phyloP scores from a whole-genome alignment of 2,113 vertebrate species.

The Megaceryle maxima region DNA sequence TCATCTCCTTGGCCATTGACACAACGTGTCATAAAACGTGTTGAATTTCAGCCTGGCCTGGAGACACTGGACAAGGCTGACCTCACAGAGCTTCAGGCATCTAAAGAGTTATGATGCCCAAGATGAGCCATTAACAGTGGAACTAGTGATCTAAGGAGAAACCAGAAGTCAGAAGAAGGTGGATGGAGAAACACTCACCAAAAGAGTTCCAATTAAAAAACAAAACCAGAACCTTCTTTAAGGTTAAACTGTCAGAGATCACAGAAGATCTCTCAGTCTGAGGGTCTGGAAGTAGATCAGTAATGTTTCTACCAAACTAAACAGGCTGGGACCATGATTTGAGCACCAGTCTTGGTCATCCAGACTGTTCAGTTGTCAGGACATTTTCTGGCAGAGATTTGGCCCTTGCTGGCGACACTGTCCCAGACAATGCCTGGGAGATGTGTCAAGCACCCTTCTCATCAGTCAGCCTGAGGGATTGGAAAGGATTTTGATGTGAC shows the following conservation, averaged over 20 bases:
- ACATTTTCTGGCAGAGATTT: not conserved
- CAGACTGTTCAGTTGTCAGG: not conserved
- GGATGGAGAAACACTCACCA: not conserved
- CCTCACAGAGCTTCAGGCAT: not conserved
- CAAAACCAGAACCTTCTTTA: not conserved
- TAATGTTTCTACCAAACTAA: not conserved
- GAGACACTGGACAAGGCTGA: not conserved
- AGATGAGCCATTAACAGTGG: not conserved
- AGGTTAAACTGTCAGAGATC: not conserved
- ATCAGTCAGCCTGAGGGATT: not conserved
- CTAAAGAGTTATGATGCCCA: not conserved
- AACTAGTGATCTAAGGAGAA: not conserved
- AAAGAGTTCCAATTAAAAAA: not conserved
- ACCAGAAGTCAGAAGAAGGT: not conserved
- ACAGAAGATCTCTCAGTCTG: not conserved
- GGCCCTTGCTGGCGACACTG: not conserved
- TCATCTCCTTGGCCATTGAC: not conserved
- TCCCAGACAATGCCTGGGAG: not conserved
- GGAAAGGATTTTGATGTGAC: not conserved
- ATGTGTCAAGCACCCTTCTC: not conserved
- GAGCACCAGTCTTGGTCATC: not conserved
- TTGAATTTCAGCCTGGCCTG: not conserved
- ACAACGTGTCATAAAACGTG: not conserved
- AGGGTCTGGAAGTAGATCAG: not conserved
- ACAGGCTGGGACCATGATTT: too few species aligned